Evolutionary conservation across 2,888 invertebrate genomes (phyloP), one percentile per base, ranked within the genome.

Genomic region (Hemicrepidius hirtus): DNA sequence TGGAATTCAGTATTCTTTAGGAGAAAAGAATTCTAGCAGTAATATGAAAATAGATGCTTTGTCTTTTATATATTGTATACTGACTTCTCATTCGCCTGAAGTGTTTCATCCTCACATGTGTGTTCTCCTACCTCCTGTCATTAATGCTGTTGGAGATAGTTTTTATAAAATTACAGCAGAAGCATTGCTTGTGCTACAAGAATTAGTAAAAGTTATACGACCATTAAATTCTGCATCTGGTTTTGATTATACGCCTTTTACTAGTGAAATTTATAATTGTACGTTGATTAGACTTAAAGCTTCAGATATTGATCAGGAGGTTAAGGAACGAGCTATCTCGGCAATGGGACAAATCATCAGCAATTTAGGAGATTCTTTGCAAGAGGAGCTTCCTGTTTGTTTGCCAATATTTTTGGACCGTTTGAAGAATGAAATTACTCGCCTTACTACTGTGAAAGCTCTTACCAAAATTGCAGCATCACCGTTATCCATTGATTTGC

Each of bases 81-180:
- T 97, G 74, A 90, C 92, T 59, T 93, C 94, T 1, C 97, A 97
- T 86, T 90, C 90, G 41, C 92, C 94, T 0, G 91, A 89, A 79
- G 92, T 92, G 0, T 96, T 98, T 86, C 94, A 95, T 80, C 90
- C 92, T 3, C 94, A 96, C 85, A 94, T 96, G 85, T 88, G 90
- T 1, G 90, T 92, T 24, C 86, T 97, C 46, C 90, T 96, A 74
- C 95, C 96, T 9, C 93, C 97, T 3, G 93, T 99, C 57, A 93
- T 97, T 57, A 90, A 92, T 71, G 95, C 97, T 40, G 97, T 99
- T 21, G 93, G 94, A 64, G 99, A 99, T 89, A 93, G 94, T 50
- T 99, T 99, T 88, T 99, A 99, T 88, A 99, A 99, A 89, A 98
- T 99, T 80, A 97, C 97, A 0, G 98, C 98, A 0, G 99, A 99